Evolutionary conservation across 2,797 vertebrate genomes (phyloP).

Genomic region (Uromys caudimaculatus): DNA sequence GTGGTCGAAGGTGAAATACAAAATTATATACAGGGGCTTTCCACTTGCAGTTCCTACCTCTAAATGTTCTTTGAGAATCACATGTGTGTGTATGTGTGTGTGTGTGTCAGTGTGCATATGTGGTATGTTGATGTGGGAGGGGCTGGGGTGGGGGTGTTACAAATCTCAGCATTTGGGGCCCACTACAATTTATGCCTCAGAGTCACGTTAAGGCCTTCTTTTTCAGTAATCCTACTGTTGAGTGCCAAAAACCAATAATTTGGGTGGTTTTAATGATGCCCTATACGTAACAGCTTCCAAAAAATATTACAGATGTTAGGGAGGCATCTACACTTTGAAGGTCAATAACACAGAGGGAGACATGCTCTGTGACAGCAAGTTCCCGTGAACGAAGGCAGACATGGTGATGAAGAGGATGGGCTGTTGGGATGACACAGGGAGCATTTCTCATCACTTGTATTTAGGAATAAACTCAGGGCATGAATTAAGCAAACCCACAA

Average conservation of each 20-base stretch:
- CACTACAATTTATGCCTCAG: background rate
- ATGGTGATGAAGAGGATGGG: background rate
- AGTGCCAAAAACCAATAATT: background rate
- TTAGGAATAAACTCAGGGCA: background rate
- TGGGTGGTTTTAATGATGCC: background rate
- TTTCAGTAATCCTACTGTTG: background rate
- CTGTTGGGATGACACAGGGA: background rate
- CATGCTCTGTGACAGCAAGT: background rate
- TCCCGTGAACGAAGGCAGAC: background rate
- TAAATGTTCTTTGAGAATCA: background rate
- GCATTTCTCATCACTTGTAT: background rate
- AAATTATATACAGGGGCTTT: background rate
- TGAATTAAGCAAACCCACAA: background rate
- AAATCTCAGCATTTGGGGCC: background rate
- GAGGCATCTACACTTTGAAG: conserved; percentile 43
- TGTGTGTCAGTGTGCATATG: background rate
- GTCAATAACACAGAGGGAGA: background rate
- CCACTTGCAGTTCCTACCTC: background rate
- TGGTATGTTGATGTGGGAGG: background rate
- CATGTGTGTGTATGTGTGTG: background rate
- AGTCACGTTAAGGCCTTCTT: background rate
- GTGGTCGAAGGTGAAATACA: conserved; percentile 4
- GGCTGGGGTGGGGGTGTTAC: background rate
- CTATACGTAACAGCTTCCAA: background rate
- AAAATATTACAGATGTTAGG: conserved; percentile 23